Conservation (phyloP, 2,888 invertebrate genomes). For the Clistopyga incitator region DNA sequence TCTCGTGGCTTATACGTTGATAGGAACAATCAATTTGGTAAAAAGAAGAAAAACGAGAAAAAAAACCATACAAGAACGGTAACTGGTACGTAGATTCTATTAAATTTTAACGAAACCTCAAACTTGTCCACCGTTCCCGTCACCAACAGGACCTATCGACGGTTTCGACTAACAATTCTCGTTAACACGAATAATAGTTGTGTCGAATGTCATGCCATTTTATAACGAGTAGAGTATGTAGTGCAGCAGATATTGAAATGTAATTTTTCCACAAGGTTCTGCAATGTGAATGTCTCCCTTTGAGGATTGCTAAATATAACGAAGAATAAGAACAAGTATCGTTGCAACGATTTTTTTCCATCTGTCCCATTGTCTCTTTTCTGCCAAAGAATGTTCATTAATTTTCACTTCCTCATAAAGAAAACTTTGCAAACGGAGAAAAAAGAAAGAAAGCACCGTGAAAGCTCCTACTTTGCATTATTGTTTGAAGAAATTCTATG, state of each 20-base stretch:
- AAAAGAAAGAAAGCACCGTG: too few relatives aligned
- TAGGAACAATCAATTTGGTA: conserved; percentile 52
- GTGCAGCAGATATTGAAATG: neutral
- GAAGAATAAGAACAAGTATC: too few relatives aligned
- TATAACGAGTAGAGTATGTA: conserved; percentile 3
- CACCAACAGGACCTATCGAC: conserved; percentile 15
- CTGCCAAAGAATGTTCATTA: too few relatives aligned
- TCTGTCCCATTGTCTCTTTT: too few relatives aligned
- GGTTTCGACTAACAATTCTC: conserved; percentile 27
- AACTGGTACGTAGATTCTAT: conserved; percentile 41
- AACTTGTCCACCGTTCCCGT: conserved; percentile 10
- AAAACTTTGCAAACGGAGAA: too few relatives aligned
- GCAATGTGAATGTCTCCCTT: neutral
- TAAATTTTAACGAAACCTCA: conserved; percentile 30
- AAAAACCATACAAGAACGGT: conserved; percentile 8
- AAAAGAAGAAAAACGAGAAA: conserved; percentile 13
- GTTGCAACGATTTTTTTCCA: too few relatives aligned
- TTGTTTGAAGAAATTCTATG: too few relatives aligned
- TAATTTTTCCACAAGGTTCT: neutral
- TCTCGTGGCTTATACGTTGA: conserved; percentile 30
- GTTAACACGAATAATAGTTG: conserved; percentile 13
- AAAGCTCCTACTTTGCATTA: too few relatives aligned
- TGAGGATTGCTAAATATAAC: neutral
- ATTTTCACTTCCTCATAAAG: too few relatives aligned
- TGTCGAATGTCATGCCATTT: conserved; percentile 5